Conservation (phyloP, 2,113 vertebrate genomes). For the Martes martes region DNA sequence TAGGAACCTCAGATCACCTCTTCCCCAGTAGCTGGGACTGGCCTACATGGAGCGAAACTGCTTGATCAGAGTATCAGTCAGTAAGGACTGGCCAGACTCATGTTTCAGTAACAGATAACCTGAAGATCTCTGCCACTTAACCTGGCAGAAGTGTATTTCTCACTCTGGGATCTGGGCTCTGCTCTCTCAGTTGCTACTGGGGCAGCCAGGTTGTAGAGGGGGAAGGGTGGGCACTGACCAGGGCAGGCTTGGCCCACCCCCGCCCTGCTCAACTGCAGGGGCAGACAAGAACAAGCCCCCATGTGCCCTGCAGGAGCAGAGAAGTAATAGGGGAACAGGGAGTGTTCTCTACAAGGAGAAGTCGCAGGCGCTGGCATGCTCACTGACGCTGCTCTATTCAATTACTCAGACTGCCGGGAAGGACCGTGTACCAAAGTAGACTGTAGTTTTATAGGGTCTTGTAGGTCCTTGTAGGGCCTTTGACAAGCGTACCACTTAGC, state of each 20-base stretch:
- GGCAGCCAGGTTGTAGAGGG: neutral
- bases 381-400: neutral
- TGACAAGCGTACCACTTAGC: neutral
- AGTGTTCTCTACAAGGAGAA: neutral
- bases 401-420: neutral
- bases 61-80: neutral
- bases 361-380: neutral
- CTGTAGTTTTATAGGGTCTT: neutral
- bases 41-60: fast-evolving
- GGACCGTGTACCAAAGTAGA: neutral
- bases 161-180: neutral
- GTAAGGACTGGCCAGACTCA: neutral
- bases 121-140: neutral
- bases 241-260: neutral
- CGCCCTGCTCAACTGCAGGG: neutral
- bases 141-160: neutral
- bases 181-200: neutral
- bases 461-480: neutral
- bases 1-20: neutral
- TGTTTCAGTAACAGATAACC: neutral
- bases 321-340: neutral
- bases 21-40: neutral
- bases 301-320: neutral
- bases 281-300: fast-evolving
- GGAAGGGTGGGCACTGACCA: neutral